phyloP scores from a whole-genome alignment of 2,113 vertebrate genomes.

The Poecile atricapillus region DNA sequence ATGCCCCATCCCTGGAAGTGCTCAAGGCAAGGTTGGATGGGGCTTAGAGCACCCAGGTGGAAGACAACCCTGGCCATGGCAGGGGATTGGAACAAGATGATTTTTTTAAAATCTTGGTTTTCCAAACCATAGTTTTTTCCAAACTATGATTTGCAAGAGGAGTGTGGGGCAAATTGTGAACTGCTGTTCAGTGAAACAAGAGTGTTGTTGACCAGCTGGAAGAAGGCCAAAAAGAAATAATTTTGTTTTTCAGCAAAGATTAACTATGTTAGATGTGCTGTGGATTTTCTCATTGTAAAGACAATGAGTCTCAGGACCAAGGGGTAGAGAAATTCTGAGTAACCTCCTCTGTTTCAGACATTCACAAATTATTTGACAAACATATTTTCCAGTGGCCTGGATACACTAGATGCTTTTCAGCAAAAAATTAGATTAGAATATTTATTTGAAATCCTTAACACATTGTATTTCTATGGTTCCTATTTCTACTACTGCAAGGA shows the following conservation, averaged over 20 bases:
- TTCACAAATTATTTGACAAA: background rate
- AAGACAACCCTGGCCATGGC: background rate
- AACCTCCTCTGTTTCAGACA: background rate
- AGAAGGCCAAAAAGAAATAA: background rate
- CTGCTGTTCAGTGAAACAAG: background rate
- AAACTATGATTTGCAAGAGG: accelerated
- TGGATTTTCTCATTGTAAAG: background rate
- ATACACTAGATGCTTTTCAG: background rate
- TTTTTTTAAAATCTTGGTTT: background rate
- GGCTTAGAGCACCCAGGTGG: background rate
- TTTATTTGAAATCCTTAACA: background rate
- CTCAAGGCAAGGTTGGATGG: background rate
- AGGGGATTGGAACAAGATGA: background rate
- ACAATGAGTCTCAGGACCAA: background rate
- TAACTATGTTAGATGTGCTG: background rate
- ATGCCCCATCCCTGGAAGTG: background rate
- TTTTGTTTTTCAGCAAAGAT: background rate
- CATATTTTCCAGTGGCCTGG: background rate
- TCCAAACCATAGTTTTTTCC: background rate
- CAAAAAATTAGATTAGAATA: background rate
- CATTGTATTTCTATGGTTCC: background rate
- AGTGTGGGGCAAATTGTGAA: background rate
- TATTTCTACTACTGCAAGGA: background rate
- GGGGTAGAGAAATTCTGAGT: background rate
- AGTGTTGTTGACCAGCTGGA: background rate